Conservation (phyloP, 2,888 invertebrate genomes). For the Drosophila macrospina region DNA sequence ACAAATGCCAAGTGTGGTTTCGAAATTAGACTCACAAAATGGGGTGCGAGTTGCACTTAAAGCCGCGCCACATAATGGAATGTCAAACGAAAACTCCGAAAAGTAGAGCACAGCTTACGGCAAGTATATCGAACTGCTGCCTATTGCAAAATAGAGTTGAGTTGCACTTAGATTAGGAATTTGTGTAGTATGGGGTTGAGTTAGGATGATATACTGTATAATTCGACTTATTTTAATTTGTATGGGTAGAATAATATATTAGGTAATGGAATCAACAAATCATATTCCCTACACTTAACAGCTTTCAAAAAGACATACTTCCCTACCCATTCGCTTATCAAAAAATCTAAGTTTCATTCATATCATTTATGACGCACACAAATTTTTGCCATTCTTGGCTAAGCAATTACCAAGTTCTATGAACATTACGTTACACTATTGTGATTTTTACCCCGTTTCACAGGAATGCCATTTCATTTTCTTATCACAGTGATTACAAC, state of each 20-base stretch:
- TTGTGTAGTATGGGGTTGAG: not conserved
- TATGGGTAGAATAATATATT: no score
- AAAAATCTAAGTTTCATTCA: slow-evolving; percentile 1
- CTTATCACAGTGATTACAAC: slow-evolving; percentile 16
- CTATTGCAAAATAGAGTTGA: not conserved
- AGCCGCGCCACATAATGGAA: slow-evolving; percentile 25
- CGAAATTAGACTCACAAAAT: slow-evolving; percentile 11
- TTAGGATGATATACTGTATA: not conserved
- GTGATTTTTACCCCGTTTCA: slow-evolving; percentile 41
- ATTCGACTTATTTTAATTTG: no score
- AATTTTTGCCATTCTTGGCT: slow-evolving; percentile 11
- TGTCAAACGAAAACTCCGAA: slow-evolving; percentile 1
- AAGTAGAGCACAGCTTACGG: not conserved
- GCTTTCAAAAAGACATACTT: not conserved
- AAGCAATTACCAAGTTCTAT: slow-evolving; percentile 45
- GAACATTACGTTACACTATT: slow-evolving; percentile 16
- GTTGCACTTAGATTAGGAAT: slow-evolving; percentile 19
- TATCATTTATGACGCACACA: slow-evolving; percentile 27
- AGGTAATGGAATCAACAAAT: no score
- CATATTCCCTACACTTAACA: no score
- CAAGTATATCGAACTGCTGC: not conserved
- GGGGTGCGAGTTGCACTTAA: slow-evolving; percentile 36
- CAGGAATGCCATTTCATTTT: slow-evolving; percentile 7
- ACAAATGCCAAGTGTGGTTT: slow-evolving; percentile 47
- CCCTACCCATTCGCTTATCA: slow-evolving; percentile 1